A percentile compares a stretch with the other conserved stretches of the same genome.
phyloP scores from a whole-genome alignment of 2,797 vertebrate species.

The Sebastiscus tertius region DNA sequence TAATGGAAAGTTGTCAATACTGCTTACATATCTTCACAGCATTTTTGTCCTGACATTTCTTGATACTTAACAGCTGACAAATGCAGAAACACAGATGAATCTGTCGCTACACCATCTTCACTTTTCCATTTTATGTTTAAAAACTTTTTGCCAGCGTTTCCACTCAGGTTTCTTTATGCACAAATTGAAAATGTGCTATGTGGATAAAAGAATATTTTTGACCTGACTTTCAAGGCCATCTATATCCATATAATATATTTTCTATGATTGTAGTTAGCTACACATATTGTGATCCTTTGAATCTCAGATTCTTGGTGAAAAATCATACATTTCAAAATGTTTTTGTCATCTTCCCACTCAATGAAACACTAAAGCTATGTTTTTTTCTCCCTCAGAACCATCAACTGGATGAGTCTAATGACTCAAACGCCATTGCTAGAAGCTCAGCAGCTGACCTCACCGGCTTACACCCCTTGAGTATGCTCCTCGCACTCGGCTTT shows the following conservation, averaged over 20 bases:
- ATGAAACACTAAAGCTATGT: background rate
- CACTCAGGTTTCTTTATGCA: background rate
- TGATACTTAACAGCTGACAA: background rate
- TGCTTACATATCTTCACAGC: background rate
- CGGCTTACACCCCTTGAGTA: constrained; percentile 7
- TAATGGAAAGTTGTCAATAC: no score
- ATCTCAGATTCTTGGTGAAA: background rate
- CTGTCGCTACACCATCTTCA: background rate
- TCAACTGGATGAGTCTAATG: constrained; percentile 71
- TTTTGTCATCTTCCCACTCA: background rate
- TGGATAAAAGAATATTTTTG: background rate
- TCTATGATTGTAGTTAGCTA: background rate
- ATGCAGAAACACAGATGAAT: background rate
- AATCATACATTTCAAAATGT: background rate
- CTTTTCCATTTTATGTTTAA: no score
- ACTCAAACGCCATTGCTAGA: constrained; percentile 73
- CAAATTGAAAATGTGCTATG: background rate
- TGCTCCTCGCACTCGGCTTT: constrained; percentile 57
- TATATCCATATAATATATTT: background rate
- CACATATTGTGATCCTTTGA: background rate
- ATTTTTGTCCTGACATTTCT: background rate
- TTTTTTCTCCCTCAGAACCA: constrained; percentile 66
- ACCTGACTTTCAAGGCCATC: background rate
- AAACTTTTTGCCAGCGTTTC: background rate
- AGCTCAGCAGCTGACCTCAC: constrained; percentile 58